Percentiles rank a stretch among this genome's conserved stretches.
These are phyloP conservation scores for Coptodon rendalli DNA, from an alignment of 2,113 vertebrate genomes.

Conservation along the genomic window DNA sequence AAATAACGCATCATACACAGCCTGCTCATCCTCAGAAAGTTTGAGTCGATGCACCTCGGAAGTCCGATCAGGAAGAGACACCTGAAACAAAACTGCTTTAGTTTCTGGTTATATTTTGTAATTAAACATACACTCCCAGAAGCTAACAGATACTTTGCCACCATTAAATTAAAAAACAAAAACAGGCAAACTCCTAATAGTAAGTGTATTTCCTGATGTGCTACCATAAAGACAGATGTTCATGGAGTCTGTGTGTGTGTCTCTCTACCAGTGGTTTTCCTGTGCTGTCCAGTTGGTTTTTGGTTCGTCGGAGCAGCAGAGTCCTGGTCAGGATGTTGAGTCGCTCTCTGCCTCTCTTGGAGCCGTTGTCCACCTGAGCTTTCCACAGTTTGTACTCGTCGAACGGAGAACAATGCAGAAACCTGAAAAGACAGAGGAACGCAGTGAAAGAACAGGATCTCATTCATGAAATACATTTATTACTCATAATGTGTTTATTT, in stretches of 20 bases:
- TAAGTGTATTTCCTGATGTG: neutral
- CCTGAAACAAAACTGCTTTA: slow-evolving; percentile 59
- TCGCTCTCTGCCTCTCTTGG: slow-evolving; percentile 83
- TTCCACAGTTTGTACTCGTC: slow-evolving; percentile 93
- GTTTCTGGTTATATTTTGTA: neutral
- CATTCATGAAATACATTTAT: neutral
- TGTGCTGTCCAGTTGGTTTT: slow-evolving; percentile 78
- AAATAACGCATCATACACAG: slow-evolving; percentile 86
- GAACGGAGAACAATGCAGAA: slow-evolving; percentile 90
- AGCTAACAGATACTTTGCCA: neutral
- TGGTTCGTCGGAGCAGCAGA: slow-evolving; percentile 86
- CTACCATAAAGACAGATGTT: no score
- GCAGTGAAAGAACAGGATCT: neutral
- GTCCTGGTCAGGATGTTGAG: slow-evolving; percentile 85
- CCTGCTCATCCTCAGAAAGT: slow-evolving; percentile 82
- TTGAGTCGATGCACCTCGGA: slow-evolving; percentile 77
- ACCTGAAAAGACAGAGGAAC: slow-evolving; percentile 64
- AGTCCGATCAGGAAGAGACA: slow-evolving; percentile 79
- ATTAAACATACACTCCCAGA: neutral
- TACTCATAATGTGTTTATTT: neutral
- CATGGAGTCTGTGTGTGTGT: neutral
- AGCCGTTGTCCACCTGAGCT: slow-evolving; percentile 90
- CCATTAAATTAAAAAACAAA: neutral
- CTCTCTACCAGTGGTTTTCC: slow-evolving; percentile 85
- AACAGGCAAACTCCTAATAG: neutral